Conservation (phyloP, 1,140 invertebrate genomes). For the Pseudomyrmex sp. region DNA sequence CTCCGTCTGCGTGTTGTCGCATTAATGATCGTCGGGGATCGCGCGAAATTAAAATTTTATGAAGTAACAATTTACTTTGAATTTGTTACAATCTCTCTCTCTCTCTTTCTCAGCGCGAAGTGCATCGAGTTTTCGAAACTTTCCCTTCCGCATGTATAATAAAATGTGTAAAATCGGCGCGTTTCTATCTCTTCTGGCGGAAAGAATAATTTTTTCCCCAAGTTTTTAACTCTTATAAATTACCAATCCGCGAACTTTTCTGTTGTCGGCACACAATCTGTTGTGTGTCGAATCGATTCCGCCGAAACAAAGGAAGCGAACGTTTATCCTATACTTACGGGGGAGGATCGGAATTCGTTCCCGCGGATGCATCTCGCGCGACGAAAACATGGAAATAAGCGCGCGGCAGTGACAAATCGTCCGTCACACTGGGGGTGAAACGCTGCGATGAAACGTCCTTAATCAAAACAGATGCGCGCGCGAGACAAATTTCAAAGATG, state of each 20-base stretch:
- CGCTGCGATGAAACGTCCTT: constrained; percentile 61
- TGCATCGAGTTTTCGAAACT: no score
- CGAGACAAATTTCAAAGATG: constrained; percentile 57
- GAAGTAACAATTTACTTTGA: neutral
- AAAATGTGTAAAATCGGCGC: no score
- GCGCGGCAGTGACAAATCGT: constrained; percentile 59
- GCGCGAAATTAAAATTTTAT: neutral
- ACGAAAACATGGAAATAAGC: constrained; percentile 30
- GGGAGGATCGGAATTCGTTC: constrained; percentile 17
- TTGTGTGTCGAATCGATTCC: no score
- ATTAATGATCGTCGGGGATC: neutral
- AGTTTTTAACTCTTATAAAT: neutral
- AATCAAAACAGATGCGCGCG: constrained; percentile 64
- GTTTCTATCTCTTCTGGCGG: neutral
- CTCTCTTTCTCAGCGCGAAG: neutral
- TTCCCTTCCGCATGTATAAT: no score
- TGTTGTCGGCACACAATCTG: neutral
- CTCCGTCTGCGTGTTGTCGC: neutral
- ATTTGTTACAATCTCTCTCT: neutral
- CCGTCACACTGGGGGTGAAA: neutral
- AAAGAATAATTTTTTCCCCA: neutral
- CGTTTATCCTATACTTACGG: neutral
- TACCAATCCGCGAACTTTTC: neutral
- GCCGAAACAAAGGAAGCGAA: constrained; percentile 12
- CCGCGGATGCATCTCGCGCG: constrained; percentile 13